Evolutionary conservation across 1,140 invertebrate species (phyloP), one percentile per base, ranked within the genome.

Genomic region (Nylanderia fulva): DNA sequence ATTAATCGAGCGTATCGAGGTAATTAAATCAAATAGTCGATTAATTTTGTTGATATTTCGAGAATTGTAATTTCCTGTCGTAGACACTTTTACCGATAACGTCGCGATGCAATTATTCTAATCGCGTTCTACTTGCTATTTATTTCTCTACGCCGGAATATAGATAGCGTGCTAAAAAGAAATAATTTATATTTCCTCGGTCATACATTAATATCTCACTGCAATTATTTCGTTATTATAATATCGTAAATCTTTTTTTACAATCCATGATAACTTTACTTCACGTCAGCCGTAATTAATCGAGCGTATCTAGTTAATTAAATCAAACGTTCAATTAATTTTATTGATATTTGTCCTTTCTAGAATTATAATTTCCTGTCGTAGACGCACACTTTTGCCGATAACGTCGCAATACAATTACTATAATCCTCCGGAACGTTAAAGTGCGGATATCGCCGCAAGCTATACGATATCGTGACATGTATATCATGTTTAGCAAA

Each of bases 391-490:
- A 36, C 11, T 39, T 45, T 33, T 29, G 60, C 18, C 52, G 36
- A 58, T 72, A 71, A 72, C 15, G 21, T 45, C 66, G 39, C 77
- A 5, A 24, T 29, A 72, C 66, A 48, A 72, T 82, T 60, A 71
- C 29, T 71, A 33, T 80, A 82, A 82, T 82, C 52, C 24, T 21
- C 13, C 24, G 64, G 13, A 71, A 82, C 24, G 77, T 58, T 71
- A 72, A 82, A 71, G 36, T 58, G 52, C 64, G 56, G 71, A 52
- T 71, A 82, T 71, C 42, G 66, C 66, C 36, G 77, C 77, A 27
- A 82, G 66, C 33, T 24, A 56, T 82, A 9, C 33, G n/a, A n/a
- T n/a, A n/a, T n/a, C 21, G 6, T 24, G 77, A 66, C 52, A 71
- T 56, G 36, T 58, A 48, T 48, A 82, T 8, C 45, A 15, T 27